Conservation (phyloP, 2,113 vertebrate genomes). For the Dromaius novaehollandiae region DNA sequence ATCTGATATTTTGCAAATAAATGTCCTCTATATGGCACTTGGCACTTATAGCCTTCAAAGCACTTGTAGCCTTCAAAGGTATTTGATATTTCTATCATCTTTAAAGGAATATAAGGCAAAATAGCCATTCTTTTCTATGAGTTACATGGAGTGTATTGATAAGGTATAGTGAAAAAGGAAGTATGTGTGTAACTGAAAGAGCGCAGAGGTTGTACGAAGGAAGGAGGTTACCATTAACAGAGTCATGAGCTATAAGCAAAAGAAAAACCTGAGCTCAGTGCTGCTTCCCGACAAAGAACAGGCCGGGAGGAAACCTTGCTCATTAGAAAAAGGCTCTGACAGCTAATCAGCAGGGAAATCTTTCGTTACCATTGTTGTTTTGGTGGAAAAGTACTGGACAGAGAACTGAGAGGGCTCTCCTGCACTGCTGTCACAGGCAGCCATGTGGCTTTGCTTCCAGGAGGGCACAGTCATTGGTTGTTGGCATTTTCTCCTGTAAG, state of each 20-base stretch:
- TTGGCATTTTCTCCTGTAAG: neutral
- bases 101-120: neutral
- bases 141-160: neutral
- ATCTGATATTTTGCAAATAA: neutral
- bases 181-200: neutral
- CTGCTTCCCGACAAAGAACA: neutral
- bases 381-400: neutral
- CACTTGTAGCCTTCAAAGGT: neutral
- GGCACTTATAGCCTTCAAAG: neutral
- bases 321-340: neutral
- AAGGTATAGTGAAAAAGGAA: neutral
- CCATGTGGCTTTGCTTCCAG: neutral
- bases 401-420: neutral
- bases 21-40: too few species aligned
- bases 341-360: neutral
- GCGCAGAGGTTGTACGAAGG: neutral
- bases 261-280: neutral
- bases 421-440: neutral
- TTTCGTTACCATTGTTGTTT: neutral
- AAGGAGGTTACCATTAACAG: neutral
- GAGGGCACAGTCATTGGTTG: neutral
- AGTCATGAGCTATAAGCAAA: neutral
- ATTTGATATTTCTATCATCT: neutral
- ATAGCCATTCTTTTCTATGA: neutral
- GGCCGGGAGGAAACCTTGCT: neutral